Percentiles rank a stretch among this genome's conserved stretches.
These are phyloP conservation scores for Drosophila flavopinicola DNA, from an alignment of 2,888 invertebrate species.

Conservation along the genomic window DNA sequence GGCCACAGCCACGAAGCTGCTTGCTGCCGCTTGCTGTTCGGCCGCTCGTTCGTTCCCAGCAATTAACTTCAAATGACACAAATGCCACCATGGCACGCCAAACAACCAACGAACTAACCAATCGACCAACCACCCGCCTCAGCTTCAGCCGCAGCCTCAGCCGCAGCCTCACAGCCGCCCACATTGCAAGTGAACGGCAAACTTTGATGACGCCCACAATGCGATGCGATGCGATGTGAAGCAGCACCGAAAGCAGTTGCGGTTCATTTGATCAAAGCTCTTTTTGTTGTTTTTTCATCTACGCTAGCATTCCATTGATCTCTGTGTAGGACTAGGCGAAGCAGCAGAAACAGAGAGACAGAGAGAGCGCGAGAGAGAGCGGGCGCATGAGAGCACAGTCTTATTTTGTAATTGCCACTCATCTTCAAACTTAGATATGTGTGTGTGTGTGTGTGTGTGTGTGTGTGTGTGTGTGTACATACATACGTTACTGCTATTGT, in stretches of 20 bases:
- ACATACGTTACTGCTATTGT: constrained; percentile 13
- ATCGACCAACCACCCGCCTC: constrained; percentile 44
- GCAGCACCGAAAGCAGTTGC: constrained; percentile 46
- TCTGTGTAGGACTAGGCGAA: constrained; percentile 58
- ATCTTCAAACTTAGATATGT: constrained; percentile 45
- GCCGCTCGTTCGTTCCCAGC: constrained; percentile 73
- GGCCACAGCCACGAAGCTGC: constrained; percentile 33
- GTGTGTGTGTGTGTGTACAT: too few species aligned
- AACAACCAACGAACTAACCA: background rate
- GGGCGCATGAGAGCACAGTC: constrained; percentile 44
- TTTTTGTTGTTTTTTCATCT: constrained; percentile 2
- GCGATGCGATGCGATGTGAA: constrained; percentile 41
- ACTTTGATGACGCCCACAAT: constrained; percentile 75
- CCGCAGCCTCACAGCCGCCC: constrained; percentile 45
- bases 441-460: background rate
- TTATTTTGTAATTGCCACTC: constrained; percentile 65
- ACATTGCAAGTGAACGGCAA: constrained; percentile 75
- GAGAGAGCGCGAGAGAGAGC: constrained; percentile 15
- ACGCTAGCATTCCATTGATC: constrained; percentile 65
- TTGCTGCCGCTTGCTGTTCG: constrained; percentile 16
- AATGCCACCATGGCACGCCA: constrained; percentile 78
- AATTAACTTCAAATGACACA: constrained; percentile 80
- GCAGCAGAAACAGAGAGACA: constrained; percentile 11
- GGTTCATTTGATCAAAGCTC: constrained; percentile 72
- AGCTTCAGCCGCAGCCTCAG: constrained; percentile 16